Base-by-base conservation (phyloP, 2,888 invertebrate genomes). In the Willowsia nigromaculata region DNA sequence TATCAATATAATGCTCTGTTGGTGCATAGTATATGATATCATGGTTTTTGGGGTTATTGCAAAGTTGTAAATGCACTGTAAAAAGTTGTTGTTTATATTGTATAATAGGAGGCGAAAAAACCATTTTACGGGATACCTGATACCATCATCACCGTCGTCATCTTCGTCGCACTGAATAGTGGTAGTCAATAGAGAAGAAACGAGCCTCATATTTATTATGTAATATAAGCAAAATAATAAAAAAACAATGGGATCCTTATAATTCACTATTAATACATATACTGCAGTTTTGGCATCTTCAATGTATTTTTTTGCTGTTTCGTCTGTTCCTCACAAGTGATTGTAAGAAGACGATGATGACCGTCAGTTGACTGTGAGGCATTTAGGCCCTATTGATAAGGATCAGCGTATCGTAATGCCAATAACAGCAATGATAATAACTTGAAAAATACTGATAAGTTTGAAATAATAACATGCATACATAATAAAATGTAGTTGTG, bases 61-160 rank as follows among this genome's bases (percentile, higher is more conserved):
- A 13, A n/a, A 11, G 47, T 43, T 74, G 74, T 27, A 43, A 30
- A 53, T 25, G 25, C n/a, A 53, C 50, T n/a, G 13, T 15, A 78
- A 74, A 33, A 71, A 76, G 9, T 78, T 30, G 78, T 22, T 74
- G 40, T 74, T 22, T 43, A 43, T 4, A 53, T 6, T 18, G 50
- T n/a, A 50, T 4, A 13, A 30, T 30, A 33, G 5, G 15, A 47
- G 15, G 47, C 27, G n/a, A 40, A 71, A 71, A 25, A 71, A 22
- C 6, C n/a, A 25, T 74, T 47, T 78, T 78, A 78, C 37, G 33
- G 50, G 30, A 80, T 80, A 22, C 37, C 22, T 80, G 56, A 56
- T 40, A 80, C 37, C 47, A 71, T 47, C 43, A 40, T 47, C 27
- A 43, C 27, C 47, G 2, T 71, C 71, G 25, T 47, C 22, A 65